These are phyloP conservation scores for Bombus waltoni DNA, from an alignment of 1,140 invertebrate genomes.

Conservation along the genomic window DNA sequence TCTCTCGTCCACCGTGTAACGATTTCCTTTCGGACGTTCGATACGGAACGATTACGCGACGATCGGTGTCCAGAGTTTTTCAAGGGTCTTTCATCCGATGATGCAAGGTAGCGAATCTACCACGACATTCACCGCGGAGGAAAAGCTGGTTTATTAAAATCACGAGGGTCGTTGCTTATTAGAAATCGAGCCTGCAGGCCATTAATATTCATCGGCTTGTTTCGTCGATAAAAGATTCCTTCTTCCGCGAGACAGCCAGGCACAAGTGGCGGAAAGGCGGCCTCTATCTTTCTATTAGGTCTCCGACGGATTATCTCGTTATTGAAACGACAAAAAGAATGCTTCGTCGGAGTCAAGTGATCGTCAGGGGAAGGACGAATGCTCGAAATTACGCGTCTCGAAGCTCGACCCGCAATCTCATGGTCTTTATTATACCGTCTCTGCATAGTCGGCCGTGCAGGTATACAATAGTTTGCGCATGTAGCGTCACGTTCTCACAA, in stretches of 20 bases:
- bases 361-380: not conserved
- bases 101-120: conserved; percentile 9
- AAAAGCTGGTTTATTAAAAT: conserved; percentile 52
- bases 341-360: not conserved
- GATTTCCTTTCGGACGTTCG: conserved; percentile 20
- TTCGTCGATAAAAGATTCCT: conserved; percentile 40
- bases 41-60: conserved; percentile 14
- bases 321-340: conserved; percentile 31
- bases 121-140: not conserved
- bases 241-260: not conserved
- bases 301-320: conserved; percentile 44
- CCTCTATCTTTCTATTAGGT: conserved; percentile 31
- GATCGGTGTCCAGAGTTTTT: not conserved
- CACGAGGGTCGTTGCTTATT: conserved; percentile 48
- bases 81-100: conserved; percentile 1
- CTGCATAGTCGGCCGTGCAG: not conserved
- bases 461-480: not conserved
- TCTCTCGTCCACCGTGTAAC: not conserved
- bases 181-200: conserved; percentile 35
- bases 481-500: not conserved
- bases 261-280: not conserved
- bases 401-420: conserved; percentile 52
- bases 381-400: conserved; percentile 35
- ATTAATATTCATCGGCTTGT: conserved; percentile 52
- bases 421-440: conserved; percentile 6